phyloP scores from a whole-genome alignment of 2,888 invertebrate genomes.

The Eupithecia insigniata region DNA sequence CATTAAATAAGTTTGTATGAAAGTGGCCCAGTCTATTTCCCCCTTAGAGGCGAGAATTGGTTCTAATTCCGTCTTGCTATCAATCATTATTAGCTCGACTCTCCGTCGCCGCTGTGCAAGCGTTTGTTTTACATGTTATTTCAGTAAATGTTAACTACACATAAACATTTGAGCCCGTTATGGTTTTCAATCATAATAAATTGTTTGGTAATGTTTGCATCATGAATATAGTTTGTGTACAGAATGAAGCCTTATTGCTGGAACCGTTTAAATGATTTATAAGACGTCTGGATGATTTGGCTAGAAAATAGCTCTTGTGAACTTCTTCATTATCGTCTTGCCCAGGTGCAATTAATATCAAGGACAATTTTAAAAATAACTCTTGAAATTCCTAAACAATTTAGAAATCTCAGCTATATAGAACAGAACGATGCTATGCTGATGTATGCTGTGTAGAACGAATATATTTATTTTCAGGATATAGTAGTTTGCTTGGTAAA shows the following conservation, averaged over 20 bases:
- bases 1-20: slow-evolving; percentile 4
- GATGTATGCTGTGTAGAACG: too few species aligned
- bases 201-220: slow-evolving; percentile 24
- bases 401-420: neutral
- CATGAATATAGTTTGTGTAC: slow-evolving; percentile 18
- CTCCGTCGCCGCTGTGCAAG: slow-evolving; percentile 48
- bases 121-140: slow-evolving; percentile 52
- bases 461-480: too few species aligned
- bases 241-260: slow-evolving; percentile 17
- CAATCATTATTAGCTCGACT: slow-evolving; percentile 74
- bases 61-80: slow-evolving; percentile 72
- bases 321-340: neutral
- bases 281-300: slow-evolving; percentile 1
- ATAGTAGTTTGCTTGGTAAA: too few species aligned
- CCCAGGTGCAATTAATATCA: neutral
- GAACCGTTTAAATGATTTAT: neutral
- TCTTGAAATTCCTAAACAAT: neutral
- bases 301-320: neutral
- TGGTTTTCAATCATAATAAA: slow-evolving; percentile 38
- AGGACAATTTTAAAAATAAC: neutral
- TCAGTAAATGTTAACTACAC: slow-evolving; percentile 34
- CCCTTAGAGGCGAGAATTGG: slow-evolving; percentile 67
- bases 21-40: slow-evolving; percentile 36
- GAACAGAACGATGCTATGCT: neutral
- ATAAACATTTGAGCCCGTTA: slow-evolving; percentile 29